A percentile compares a stretch with the other conserved stretches of the same genome.
phyloP scores from a whole-genome alignment of 2,797 vertebrate genomes.

The Hippoglossus hippoglossus region DNA sequence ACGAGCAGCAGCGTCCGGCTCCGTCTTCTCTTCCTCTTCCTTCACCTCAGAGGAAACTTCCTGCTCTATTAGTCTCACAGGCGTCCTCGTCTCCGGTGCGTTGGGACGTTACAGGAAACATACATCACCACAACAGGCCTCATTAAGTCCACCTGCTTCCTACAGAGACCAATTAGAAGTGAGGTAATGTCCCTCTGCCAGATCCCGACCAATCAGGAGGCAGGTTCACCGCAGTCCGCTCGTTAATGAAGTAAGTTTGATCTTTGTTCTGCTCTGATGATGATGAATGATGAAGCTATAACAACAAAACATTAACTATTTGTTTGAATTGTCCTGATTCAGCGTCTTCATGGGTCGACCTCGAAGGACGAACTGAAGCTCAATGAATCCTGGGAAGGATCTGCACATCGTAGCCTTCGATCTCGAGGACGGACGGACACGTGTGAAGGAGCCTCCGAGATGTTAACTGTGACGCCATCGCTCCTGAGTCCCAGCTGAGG shows the following conservation, averaged over 20 bases:
- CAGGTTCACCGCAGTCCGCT: constrained; percentile 17
- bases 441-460: no score
- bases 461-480: no score
- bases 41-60: constrained; percentile 37
- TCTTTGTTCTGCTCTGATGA: background rate
- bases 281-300: background rate
- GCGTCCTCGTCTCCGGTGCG: constrained; percentile 39
- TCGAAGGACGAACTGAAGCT: no score
- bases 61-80: constrained; percentile 49
- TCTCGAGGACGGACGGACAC: no score
- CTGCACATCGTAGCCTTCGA: no score
- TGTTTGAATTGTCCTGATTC: no score
- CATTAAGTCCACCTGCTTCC: constrained; percentile 79
- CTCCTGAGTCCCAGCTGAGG: no score
- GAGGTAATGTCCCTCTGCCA: constrained; percentile 67
- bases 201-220: constrained; percentile 58
- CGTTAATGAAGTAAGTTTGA: constrained; percentile 34
- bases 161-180: constrained; percentile 78
- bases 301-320: no score
- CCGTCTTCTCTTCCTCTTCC: no score
- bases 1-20: constrained; percentile 1
- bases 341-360: no score
- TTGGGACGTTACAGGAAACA: constrained; percentile 46
- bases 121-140: constrained; percentile 80
- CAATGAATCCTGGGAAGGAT: no score